Conservation (phyloP, 1,140 invertebrate genomes). For the Rhopalosiphum padi region DNA sequence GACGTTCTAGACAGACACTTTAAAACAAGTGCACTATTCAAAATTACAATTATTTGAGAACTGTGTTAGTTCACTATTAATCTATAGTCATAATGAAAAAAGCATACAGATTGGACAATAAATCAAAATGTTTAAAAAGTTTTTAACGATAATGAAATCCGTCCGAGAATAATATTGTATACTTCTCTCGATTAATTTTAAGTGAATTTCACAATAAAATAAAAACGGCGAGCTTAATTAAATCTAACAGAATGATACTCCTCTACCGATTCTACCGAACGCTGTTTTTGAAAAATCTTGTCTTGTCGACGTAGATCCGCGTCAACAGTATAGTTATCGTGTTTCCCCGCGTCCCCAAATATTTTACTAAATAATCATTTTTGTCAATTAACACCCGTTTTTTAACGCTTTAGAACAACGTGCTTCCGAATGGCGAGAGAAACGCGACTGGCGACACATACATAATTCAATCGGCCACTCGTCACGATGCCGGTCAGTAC, state of each 20-base stretch:
- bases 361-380: not conserved
- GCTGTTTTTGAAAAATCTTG: not conserved
- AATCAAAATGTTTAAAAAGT: not conserved
- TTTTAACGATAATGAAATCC: not conserved
- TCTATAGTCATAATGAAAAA: not conserved
- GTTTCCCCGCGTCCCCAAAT: not conserved
- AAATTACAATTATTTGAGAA: not conserved
- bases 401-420: constrained; percentile 61
- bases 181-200: not conserved
- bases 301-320: not conserved
- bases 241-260: not conserved
- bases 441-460: constrained; percentile 69
- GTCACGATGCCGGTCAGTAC: constrained; percentile 72
- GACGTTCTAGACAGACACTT: not conserved
- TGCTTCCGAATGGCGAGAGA: constrained; percentile 64
- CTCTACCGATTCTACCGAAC: not conserved
- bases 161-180: not conserved
- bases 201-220: not conserved
- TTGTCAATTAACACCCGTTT: not conserved
- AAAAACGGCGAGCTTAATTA: not conserved
- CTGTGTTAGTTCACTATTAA: not conserved
- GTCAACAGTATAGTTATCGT: not conserved
- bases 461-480: constrained; percentile 71
- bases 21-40: not conserved
- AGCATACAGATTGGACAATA: not conserved